These are phyloP conservation scores for Cacatua alba DNA, from an alignment of 2,113 vertebrate genomes.

Conservation along the genomic window DNA sequence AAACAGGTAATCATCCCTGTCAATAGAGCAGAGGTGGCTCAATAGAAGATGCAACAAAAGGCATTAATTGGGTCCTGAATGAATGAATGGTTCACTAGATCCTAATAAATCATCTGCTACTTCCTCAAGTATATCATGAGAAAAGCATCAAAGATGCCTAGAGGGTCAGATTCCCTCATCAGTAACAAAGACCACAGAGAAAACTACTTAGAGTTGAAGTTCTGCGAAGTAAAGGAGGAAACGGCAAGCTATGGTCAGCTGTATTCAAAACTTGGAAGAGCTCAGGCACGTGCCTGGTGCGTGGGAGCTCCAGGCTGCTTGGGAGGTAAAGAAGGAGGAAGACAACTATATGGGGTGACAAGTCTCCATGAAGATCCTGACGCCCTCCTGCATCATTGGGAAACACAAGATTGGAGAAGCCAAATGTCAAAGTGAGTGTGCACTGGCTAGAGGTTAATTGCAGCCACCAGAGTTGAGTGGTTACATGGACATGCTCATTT, in stretches of 20 bases:
- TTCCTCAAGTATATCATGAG: slow-evolving; percentile 19
- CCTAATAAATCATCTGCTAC: slow-evolving; percentile 42
- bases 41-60: background rate
- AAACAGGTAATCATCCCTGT: background rate
- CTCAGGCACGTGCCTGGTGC: fast-evolving
- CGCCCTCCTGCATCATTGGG: background rate
- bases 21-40: background rate
- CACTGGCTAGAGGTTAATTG: slow-evolving; percentile 51
- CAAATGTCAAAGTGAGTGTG: background rate
- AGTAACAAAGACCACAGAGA: background rate
- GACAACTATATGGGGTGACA: background rate
- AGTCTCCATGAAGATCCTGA: background rate
- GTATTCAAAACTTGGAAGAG: background rate
- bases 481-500: slow-evolving; percentile 29
- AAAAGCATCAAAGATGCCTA: background rate
- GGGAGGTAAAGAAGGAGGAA: background rate
- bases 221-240: slow-evolving; percentile 30
- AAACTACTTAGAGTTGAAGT: background rate
- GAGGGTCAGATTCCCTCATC: background rate
- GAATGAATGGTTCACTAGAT: background rate
- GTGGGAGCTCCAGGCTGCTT: background rate
- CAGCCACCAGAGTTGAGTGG: slow-evolving; percentile 50
- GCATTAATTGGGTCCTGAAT: slow-evolving; percentile 2
- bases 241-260: background rate
- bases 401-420: slow-evolving; percentile 6